Percentiles rank a stretch among this genome's conserved stretches.
These are phyloP conservation scores for Zaprionus davidi DNA, from an alignment of 1,140 invertebrate species.

Conservation along the genomic window DNA sequence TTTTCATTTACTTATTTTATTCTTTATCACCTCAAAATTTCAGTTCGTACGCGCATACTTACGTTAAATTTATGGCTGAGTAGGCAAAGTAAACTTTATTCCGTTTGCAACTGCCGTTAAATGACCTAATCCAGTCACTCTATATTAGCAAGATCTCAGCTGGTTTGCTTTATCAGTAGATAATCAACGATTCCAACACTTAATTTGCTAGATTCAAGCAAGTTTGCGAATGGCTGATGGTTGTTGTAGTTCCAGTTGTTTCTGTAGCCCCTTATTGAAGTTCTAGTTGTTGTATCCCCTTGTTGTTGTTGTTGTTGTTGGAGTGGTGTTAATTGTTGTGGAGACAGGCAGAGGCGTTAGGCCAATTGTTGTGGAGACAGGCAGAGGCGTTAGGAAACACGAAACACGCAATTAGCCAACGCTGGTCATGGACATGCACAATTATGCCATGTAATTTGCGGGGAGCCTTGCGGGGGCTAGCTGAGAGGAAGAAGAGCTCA, in stretches of 20 bases:
- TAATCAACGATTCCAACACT: slow-evolving; percentile 44
- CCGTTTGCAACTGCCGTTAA: slow-evolving; percentile 3
- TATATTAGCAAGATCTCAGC: slow-evolving; percentile 18
- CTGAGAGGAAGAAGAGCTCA: slow-evolving; percentile 21
- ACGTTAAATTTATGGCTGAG: neutral
- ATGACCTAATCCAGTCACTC: neutral
- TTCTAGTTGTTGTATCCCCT: neutral
- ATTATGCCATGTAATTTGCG: slow-evolving; percentile 74
- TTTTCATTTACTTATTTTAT: too few species aligned
- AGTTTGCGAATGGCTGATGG: too few species aligned
- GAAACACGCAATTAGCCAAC: slow-evolving; percentile 27
- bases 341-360: neutral
- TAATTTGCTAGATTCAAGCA: slow-evolving; percentile 53
- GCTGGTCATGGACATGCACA: slow-evolving; percentile 57
- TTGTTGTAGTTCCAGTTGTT: neutral
- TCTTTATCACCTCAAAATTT: too few species aligned
- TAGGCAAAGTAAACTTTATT: slow-evolving; percentile 4
- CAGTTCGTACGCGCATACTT: neutral
- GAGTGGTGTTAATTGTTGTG: slow-evolving; percentile 11
- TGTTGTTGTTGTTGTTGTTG: neutral
- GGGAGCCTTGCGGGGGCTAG: slow-evolving; percentile 3
- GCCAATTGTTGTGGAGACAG: slow-evolving; percentile 14
- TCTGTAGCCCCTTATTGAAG: neutral
- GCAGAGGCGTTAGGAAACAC: slow-evolving; percentile 12
- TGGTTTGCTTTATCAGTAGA: slow-evolving; percentile 36